phyloP scores from a whole-genome alignment of 1,140 invertebrate genomes.

The Bombus polaris region DNA sequence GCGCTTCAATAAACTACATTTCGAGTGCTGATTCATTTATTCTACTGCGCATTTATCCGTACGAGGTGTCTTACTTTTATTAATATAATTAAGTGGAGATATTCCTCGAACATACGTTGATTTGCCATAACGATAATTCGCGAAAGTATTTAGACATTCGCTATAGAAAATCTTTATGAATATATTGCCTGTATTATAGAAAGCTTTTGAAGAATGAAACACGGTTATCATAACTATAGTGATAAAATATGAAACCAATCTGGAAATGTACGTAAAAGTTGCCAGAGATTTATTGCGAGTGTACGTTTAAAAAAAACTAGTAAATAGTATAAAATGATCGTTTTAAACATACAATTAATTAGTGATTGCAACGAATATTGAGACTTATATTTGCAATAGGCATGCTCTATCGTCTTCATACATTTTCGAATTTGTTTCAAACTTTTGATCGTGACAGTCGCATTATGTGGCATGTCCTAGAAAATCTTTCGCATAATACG shows the following conservation, averaged over 20 bases:
- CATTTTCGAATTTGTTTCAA: not conserved
- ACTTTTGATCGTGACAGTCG: not conserved
- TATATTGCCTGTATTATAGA: not conserved
- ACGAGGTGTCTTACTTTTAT: constrained; percentile 31
- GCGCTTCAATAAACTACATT: constrained; percentile 52
- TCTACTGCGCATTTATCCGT: not conserved
- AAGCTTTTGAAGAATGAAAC: not conserved
- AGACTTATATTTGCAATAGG: not conserved
- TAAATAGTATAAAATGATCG: no score
- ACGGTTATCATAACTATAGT: not conserved
- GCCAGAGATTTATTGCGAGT: not conserved
- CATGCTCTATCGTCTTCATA: not conserved
- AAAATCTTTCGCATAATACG: not conserved
- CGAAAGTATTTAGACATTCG: not conserved
- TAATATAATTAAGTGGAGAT: constrained; percentile 33
- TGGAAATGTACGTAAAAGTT: not conserved
- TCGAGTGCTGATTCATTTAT: constrained; percentile 45
- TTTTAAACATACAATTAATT: not conserved
- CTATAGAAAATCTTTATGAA: not conserved
- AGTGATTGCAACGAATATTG: not conserved
- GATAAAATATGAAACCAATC: not conserved
- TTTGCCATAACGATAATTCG: not conserved
- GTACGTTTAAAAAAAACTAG: no score
- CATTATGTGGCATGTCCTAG: not conserved
- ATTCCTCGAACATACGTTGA: not conserved